These are phyloP conservation scores for Struthio camelus DNA, from an alignment of 2,113 vertebrate genomes.

Conservation along the genomic window DNA sequence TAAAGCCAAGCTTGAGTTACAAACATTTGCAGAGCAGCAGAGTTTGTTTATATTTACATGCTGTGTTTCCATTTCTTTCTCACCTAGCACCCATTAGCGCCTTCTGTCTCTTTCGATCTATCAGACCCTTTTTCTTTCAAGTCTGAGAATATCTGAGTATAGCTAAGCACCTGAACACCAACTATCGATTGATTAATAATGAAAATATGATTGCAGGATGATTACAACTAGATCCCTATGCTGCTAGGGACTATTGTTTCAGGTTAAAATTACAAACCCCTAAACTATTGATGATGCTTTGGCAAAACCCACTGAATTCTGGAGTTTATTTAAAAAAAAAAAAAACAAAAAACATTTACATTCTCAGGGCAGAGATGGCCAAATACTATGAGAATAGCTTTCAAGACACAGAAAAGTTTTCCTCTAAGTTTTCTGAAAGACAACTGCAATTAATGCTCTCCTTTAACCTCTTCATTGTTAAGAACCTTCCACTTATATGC, in stretches of 20 bases:
- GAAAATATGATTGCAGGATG: not conserved
- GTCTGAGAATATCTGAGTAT: not conserved
- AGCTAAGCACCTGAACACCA: not conserved
- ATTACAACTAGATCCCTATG: not conserved
- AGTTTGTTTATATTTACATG: not conserved
- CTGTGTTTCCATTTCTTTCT: not conserved
- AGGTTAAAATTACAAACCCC: not conserved
- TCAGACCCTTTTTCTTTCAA: not conserved
- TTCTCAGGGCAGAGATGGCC: not conserved
- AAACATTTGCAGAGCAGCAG: not conserved
- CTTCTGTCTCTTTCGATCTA: not conserved
- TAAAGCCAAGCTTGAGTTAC: constrained; percentile 10
- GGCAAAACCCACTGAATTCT: not conserved
- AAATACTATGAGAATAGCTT: not conserved
- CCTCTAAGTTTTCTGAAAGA: not conserved
- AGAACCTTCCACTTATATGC: not conserved
- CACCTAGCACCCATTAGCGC: not conserved
- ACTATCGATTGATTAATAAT: not conserved
- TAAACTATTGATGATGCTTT: not conserved
- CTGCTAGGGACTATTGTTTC: not conserved
- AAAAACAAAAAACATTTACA: not conserved
- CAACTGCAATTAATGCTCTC: not conserved
- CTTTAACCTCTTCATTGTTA: not conserved
- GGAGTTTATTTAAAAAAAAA: not conserved
- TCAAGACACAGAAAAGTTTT: not conserved